These are phyloP conservation scores for Heliconius ismenius DNA, from an alignment of 2,888 invertebrate species.

Conservation along the genomic window DNA sequence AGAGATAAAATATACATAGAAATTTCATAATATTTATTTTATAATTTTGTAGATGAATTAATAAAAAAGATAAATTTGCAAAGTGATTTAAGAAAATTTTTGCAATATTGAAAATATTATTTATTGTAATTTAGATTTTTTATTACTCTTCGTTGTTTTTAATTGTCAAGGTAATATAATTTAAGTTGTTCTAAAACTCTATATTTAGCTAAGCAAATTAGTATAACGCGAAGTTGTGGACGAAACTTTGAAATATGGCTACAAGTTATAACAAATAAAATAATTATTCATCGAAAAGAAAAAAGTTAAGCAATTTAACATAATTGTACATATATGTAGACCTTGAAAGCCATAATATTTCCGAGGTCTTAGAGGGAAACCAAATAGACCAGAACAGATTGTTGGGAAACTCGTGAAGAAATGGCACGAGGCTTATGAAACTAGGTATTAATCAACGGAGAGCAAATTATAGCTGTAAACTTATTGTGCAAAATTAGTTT, in stretches of 20 bases:
- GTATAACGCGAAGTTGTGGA: neutral
- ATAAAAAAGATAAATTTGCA: no score
- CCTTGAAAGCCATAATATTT: slow-evolving; percentile 19
- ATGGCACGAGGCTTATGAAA: slow-evolving; percentile 29
- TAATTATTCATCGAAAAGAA: no score
- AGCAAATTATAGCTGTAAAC: slow-evolving; percentile 7
- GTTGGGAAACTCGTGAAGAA: slow-evolving; percentile 32
- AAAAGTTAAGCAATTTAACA: slow-evolving; percentile 4
- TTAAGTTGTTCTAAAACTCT: neutral
- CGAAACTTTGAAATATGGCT: neutral
- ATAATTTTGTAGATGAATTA: no score
- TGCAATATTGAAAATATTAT: no score
- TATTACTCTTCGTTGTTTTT: neutral
- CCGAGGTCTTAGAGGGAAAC: slow-evolving; percentile 14
- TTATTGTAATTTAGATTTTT: neutral
- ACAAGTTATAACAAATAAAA: no score
- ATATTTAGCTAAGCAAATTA: neutral
- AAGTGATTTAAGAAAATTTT: no score
- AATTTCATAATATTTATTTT: no score
- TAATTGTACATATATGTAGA: slow-evolving; percentile 12
- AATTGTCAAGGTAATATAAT: neutral
- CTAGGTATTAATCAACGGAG: slow-evolving; percentile 17
- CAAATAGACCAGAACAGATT: slow-evolving; percentile 32
- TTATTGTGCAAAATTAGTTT: slow-evolving; percentile 10
- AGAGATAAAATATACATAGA: no score